Percentiles rank a stretch among this genome's conserved stretches.
phyloP scores from a whole-genome alignment of 2,797 vertebrate genomes.

The Sylvia borin region DNA sequence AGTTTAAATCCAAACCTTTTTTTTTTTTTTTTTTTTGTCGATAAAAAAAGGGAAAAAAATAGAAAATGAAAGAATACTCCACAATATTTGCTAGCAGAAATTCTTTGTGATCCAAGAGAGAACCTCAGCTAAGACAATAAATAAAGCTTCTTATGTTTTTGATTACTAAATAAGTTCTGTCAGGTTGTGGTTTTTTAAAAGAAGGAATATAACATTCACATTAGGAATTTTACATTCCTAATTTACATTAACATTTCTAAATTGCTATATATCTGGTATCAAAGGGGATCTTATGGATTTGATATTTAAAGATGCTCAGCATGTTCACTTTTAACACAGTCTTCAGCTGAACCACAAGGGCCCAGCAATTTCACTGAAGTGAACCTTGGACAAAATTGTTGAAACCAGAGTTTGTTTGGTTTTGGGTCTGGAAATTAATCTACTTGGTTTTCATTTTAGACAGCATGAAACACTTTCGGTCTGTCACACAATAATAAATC shows the following conservation, averaged over 20 bases:
- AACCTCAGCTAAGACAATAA: background rate
- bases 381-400: background rate
- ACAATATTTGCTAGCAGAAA: background rate
- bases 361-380: background rate
- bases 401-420: background rate
- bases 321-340: background rate
- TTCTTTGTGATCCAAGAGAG: background rate
- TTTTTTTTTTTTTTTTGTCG: background rate
- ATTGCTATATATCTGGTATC: background rate
- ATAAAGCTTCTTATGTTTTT: background rate
- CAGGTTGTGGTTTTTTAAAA: fast-evolving
- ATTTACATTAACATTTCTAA: background rate
- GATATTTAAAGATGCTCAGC: background rate
- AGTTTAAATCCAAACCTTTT: background rate
- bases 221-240: too few species aligned
- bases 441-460: background rate
- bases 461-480: background rate
- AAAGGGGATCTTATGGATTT: background rate
- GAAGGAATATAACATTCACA: background rate
- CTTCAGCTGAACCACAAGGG: background rate
- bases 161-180: background rate
- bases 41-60: background rate
- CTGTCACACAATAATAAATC: background rate
- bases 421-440: background rate
- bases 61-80: background rate